Base-by-base conservation (phyloP, 2,113 vertebrate species). In the Myiopsitta monachus region DNA sequence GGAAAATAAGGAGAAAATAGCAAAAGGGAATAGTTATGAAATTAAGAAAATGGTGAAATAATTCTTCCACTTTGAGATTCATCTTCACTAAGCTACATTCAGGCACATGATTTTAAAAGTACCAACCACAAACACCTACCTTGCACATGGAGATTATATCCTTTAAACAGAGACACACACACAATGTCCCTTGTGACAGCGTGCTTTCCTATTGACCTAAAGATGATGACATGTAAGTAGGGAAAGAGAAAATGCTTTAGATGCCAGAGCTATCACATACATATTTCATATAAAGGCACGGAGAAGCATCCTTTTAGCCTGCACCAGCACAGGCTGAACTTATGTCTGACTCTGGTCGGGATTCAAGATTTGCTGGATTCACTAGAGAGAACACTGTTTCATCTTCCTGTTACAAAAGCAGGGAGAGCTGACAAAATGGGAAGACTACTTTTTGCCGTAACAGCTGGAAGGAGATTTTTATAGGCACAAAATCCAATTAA, bases 381-480 rank as follows among this genome's bases (percentile, higher is more conserved):
- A 18, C 49, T 63, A 21, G 80, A 63, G 73, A 63, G n/a, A 79
- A 28, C 63, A 73, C n/a, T n/a, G 7, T 28, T 93, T 74, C 64
- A 51, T 90, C 19, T 86, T 92, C 75, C 41, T 49, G 3, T 47
- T 73, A 23, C 47, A 77, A 74, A 77, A 21, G 31, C 73, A 78
- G 54, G 49, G 47, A 92, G 51, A 90, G n/a, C 69, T 64, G 57
- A 92, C 83, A 88, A 70, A 88, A 92, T 14, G 33, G 31, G 41
- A 85, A 83, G 55, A 70, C 38, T 80, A 54, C 52, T 67, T 90
- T 91, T 90, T 88, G 44, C 73, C 11, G 0, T 81, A 83, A 83
- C 79, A 93, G 86, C 92, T 94, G 94, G 52, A 83, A 93, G 59
- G 63, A 92, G 83, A 81, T 74, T 83, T 94, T 92, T 83, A 77